Conservation (phyloP, 2,113 vertebrate genomes). For the Sinocyclocheilus anophthalmus region DNA sequence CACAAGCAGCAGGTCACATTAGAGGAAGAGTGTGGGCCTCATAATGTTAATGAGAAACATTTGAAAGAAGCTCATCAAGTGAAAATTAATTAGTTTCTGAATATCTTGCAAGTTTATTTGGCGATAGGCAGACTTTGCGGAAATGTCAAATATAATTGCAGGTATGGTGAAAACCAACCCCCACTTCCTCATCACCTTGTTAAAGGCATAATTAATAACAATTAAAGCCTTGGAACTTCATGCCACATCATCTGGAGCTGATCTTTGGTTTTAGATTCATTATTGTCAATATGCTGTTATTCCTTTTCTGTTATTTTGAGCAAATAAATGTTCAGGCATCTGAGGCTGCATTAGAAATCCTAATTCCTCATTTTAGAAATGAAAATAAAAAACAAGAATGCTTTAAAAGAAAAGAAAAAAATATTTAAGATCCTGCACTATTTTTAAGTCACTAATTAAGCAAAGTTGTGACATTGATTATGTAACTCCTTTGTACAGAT, state of each 20-base stretch:
- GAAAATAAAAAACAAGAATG: too few species aligned
- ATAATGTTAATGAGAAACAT: conserved; percentile 75
- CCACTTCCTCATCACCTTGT: not conserved
- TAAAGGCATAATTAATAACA: conserved; percentile 38
- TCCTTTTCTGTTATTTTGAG: not conserved
- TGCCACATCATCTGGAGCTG: not conserved
- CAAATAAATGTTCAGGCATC: not conserved
- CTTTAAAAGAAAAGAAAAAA: not conserved
- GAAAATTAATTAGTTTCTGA: conserved; percentile 73
- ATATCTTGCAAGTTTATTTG: conserved; percentile 72
- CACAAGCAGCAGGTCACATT: not conserved
- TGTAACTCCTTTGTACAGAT: not conserved
- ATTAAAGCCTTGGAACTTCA: not conserved
- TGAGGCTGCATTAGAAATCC: not conserved
- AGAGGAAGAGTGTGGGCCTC: conserved; percentile 55
- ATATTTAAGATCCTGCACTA: not conserved
- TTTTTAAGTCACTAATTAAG: not conserved
- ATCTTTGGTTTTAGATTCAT: not conserved
- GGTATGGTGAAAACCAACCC: conserved; percentile 50
- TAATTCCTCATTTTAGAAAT: not conserved
- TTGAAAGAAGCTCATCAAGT: conserved; percentile 73
- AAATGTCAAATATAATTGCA: conserved; percentile 77
- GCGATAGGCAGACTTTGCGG: conserved; percentile 62
- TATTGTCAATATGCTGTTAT: not conserved
- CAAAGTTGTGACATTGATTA: not conserved